Percentiles rank a stretch among this genome's conserved stretches.
These are phyloP conservation scores for Nesidiocoris tenuis DNA, from an alignment of 2,888 invertebrate species.

Conservation along the genomic window DNA sequence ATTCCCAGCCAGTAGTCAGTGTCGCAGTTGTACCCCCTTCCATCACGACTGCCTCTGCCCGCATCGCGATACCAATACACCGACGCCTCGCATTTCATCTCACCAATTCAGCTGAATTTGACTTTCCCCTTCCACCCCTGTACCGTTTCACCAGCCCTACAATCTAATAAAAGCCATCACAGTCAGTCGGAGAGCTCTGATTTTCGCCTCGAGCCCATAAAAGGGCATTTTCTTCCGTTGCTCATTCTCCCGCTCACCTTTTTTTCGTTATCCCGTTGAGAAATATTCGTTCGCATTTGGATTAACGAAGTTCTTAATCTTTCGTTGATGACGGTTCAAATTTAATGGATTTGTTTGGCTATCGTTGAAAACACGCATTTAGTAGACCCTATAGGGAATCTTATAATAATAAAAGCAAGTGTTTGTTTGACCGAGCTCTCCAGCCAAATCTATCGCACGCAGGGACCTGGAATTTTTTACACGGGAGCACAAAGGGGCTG, in stretches of 20 bases:
- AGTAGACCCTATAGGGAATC: too few species aligned
- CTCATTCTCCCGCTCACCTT: background rate
- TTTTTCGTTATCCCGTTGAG: too few species aligned
- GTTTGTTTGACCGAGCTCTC: too few species aligned
- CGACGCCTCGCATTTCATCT: background rate
- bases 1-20: background rate
- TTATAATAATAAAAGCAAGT: too few species aligned
- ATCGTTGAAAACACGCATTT: too few species aligned
- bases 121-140: constrained; percentile 14
- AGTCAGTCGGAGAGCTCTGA: background rate
- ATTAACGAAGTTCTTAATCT: background rate
- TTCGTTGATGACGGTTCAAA: too few species aligned
- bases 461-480: too few species aligned
- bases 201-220: background rate
- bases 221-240: background rate
- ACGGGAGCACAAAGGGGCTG: too few species aligned
- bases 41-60: background rate
- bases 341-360: too few species aligned
- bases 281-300: background rate
- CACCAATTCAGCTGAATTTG: constrained; percentile 26
- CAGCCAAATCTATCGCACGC: too few species aligned
- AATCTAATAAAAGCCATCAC: constrained; percentile 24
- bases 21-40: too few species aligned
- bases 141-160: background rate
- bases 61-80: background rate